Base-by-base conservation (phyloP, 2,888 invertebrate species). In the Pemphredon lugubris region DNA sequence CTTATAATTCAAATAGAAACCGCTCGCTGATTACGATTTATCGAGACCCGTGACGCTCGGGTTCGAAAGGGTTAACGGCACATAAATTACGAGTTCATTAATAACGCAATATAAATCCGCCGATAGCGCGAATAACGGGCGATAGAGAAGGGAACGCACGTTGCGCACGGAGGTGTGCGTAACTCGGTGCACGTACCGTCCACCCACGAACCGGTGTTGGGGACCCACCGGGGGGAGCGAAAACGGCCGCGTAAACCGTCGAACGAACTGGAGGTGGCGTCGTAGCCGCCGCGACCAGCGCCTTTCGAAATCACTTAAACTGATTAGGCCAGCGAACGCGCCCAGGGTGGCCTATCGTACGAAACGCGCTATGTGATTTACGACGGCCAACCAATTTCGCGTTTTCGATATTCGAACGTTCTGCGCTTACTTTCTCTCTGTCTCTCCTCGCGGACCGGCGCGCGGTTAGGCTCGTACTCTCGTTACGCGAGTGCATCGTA, bases 221-320 rank as follows among this genome's bases (percentile, higher is more conserved):
- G 75, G 77, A 78, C 77, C n/a, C 79, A 79, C 75, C 77, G 18
- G 26, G 59, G 40, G 23, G 16, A 16, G 18, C 53, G 57, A 23
- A 30, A 9, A 9, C 30, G 2, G 34, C 34, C 47, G 61, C 59
- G 64, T 71, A 39, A 59, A 21, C 48, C 54, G 69, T 48, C 65
- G 40, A 53, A 26, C 63, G 42, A n/a, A n/a, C n/a, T n/a, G n/a
- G 50, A 59, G 64, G 58, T 54, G 54, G 73, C 51, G 47, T 42
- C n/a, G 44, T 40, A 34, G 45, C 50, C 30, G 16, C 42, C 13
- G 45, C 55, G 63, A 57, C n/a, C 70, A 68, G 63, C 63, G 66
- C 75, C 83, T 79, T 84, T 85, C 81, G 79, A 77, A 86, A 86
- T 84, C 86, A 85, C 86, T 86, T 84, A 84, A 86, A 86, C 83